Base-by-base conservation (phyloP, 2,888 invertebrate species). In the Cataglyphis cursor region DNA sequence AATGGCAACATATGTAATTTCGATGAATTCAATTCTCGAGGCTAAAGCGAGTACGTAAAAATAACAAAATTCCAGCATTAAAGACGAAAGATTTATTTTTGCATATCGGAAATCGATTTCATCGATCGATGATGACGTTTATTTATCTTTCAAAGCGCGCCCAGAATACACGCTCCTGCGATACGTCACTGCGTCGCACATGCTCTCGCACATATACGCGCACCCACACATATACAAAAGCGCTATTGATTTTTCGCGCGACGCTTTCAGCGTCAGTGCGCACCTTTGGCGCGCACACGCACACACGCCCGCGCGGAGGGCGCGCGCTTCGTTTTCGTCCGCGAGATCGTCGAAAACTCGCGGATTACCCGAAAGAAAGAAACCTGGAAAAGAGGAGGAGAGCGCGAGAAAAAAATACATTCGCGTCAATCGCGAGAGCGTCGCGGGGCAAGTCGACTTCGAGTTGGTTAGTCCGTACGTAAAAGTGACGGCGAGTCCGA, bases 221-320 rank as follows among this genome's bases (percentile, higher is more conserved):
- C 28, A 28, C 28, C 28, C 28, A 28, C 35, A 18, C 21, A 21
- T 18, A 18, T 28, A 82, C 57, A 78, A 48, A 84, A 72, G 65
- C 83, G 89, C 90, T 94, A 94, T 94, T 94, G 94, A 94, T 94
- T 94, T 94, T 94, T 91, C 90, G 80, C 89, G 80, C 87, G 82
- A 84, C 82, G 89, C 88, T 89, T 90, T 91, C 89, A 89, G 90
- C 89, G 90, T 10, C 92, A 91, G 91, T 93, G 93, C 93, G 93
- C 93, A 90, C 88, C 86, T 81, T 86, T 85, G 89, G 90, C 91
- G 91, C 91, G 90, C 90, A 82, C 78, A 84, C 66, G 81, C 72
- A 21, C 24, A 24, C 51, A 24, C 9, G 21, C 18, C 15, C 15
- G 9, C 51, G 44, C 88, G 87, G 88, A 91, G 92, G 91, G 92